These are phyloP conservation scores for Gopherus evgoodei DNA, from an alignment of 2,113 vertebrate species.

Conservation along the genomic window DNA sequence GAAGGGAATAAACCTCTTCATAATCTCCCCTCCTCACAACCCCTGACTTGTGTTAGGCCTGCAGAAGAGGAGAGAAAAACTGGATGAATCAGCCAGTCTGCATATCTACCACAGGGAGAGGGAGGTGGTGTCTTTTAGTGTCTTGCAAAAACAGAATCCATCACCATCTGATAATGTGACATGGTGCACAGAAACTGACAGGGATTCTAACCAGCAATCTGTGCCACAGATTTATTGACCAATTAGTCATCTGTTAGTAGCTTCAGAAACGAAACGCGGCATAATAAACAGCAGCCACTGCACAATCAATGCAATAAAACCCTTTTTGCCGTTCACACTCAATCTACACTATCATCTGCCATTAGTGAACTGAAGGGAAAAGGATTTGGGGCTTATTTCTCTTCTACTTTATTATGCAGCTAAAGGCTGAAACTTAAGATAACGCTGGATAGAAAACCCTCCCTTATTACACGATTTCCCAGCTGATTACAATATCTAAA, in stretches of 20 bases:
- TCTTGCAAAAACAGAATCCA: neutral
- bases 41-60: neutral
- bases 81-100: neutral
- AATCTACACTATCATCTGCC: neutral
- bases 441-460: neutral
- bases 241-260: rapidly evolving
- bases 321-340: neutral
- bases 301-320: neutral
- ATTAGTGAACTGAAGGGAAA: neutral
- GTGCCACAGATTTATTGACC: rapidly evolving
- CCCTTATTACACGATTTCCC: rapidly evolving
- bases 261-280: neutral
- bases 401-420: neutral
- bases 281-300: neutral
- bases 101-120: no score
- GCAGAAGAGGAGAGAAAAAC: neutral
- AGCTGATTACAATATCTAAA: neutral
- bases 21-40: neutral
- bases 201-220: neutral
- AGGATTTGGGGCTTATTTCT: rapidly evolving
- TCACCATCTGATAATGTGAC: neutral
- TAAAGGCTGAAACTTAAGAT: neutral
- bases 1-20: neutral
- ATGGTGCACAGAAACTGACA: rapidly evolving
- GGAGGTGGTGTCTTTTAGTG: neutral